Percentiles rank a stretch among this genome's conserved stretches.
Evolutionary conservation across 2,113 vertebrate species (phyloP).

Genomic region (Hystrix brachyura): DNA sequence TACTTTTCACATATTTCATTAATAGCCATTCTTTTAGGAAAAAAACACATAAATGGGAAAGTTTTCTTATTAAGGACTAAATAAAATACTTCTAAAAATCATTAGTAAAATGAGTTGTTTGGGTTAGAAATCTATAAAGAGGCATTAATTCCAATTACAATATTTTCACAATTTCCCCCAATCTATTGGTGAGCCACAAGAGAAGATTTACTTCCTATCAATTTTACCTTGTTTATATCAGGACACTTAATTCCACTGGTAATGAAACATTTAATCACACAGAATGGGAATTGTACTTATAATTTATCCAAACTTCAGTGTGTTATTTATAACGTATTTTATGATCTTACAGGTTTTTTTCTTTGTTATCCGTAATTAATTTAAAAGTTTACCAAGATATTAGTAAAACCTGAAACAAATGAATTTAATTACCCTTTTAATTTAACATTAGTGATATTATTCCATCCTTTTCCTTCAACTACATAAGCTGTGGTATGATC

Average conservation of each 20-base stretch:
- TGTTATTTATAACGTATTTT: constrained; percentile 78
- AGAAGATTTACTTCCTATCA: constrained; percentile 64
- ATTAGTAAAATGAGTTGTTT: constrained; percentile 76
- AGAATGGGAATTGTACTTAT: constrained; percentile 76
- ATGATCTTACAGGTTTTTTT: background rate
- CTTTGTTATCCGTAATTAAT: constrained; percentile 69
- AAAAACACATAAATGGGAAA: constrained; percentile 49
- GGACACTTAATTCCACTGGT: constrained; percentile 83
- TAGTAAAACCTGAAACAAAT: background rate
- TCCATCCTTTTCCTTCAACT: background rate
- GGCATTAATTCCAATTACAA: constrained; percentile 67
- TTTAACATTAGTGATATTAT: constrained; percentile 54
- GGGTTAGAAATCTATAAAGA: constrained; percentile 71
- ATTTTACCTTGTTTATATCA: constrained; percentile 78
- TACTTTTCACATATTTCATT: background rate
- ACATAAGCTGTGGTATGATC: constrained; percentile 61
- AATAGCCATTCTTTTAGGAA: background rate
- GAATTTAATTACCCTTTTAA: constrained; percentile 74
- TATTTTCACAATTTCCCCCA: constrained; percentile 78
- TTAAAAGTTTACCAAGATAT: constrained; percentile 52
- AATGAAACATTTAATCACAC: constrained; percentile 83
- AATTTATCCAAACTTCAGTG: constrained; percentile 75
- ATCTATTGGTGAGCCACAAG: constrained; percentile 78
- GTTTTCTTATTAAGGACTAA: constrained; percentile 67
- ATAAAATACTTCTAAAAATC: constrained; percentile 75